Conservation (phyloP, 2,888 invertebrate species). For the Ochropacha duplaris region DNA sequence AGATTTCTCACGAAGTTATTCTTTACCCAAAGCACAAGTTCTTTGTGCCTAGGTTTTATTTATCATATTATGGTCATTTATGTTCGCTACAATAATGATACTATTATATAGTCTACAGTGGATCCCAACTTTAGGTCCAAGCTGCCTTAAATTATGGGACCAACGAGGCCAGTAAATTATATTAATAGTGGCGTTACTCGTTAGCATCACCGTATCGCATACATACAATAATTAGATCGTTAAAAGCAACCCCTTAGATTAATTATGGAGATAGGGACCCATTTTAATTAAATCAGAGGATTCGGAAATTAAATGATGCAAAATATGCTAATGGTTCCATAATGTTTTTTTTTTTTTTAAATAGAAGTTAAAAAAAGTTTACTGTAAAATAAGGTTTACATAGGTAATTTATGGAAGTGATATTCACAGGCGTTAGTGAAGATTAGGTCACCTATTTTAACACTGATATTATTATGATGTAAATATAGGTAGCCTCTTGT, state of each 20-base stretch:
- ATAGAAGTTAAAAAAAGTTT: too few species aligned
- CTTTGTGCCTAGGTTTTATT: too few species aligned
- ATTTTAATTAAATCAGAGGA: conserved; percentile 4
- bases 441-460: not conserved
- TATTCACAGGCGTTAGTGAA: too few species aligned
- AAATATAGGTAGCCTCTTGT: not conserved
- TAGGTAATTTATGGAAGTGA: too few species aligned
- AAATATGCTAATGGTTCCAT: not conserved
- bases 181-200: conserved; percentile 30
- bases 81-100: not conserved
- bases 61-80: not conserved
- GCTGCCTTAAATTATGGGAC: conserved; percentile 8
- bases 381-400: too few species aligned
- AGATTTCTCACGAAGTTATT: too few species aligned
- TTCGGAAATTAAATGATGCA: not conserved
- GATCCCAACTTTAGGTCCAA: not conserved
- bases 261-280: not conserved
- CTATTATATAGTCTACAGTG: not conserved
- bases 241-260: conserved; percentile 6
- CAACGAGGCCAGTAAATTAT: conserved; percentile 33
- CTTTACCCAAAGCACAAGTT: too few species aligned
- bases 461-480: not conserved
- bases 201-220: conserved; percentile 16
- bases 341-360: too few species aligned
- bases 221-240: conserved; percentile 18